Evolutionary conservation across 2,797 vertebrate species (phyloP), one percentile per base, ranked within the genome.

Genomic region (Acanthurus tractus): DNA sequence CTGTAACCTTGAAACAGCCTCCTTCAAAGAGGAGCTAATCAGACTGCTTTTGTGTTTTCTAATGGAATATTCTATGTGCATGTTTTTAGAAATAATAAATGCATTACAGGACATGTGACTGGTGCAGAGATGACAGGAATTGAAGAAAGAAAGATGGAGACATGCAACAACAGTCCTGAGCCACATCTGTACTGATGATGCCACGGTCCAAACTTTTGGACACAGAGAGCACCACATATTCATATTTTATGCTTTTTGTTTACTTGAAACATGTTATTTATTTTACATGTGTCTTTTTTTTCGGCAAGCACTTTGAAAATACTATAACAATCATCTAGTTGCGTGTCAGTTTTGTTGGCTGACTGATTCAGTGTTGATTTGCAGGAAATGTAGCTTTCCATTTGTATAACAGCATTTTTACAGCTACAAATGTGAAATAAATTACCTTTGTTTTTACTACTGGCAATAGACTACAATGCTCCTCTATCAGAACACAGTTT

Each of bases 401-500:
- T 34, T 40, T 11, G 38, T 34, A 46, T 52, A n/a, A 59, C 12
- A 53, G 48, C 5, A 29, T 71, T 42, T 52, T 36, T 29, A 34
- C 54, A 48, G 14, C 20, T 53, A 13, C 52, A 52, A 52, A 42
- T 54, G 44, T 11, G 36, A 48, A 23, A 59, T 23, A 56, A 56
- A 45, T 20, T 11, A 11, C 46, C n/a, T 62, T 3, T 55, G 34
- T 69, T 49, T 49, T 54, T 55, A 14, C 17, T 23, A 25, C 6
- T 61, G n/a, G 58, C 10, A 20, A 38, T 15, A 56, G 34, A 65
- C 54, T 49, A 44, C 17, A 42, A 8, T 23, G n/a, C 25, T 54
- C 10, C 52, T 76, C 52, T 54, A 18, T 53, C 56, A 40, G 52
- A 74, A 50, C 52, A 70, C 45, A 66, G 22, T 54, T 66, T 42